A percentile compares a stretch with the other conserved stretches of the same genome.
These are phyloP conservation scores for Parasteatoda lunata DNA, from an alignment of 2,888 invertebrate genomes.

Conservation along the genomic window DNA sequence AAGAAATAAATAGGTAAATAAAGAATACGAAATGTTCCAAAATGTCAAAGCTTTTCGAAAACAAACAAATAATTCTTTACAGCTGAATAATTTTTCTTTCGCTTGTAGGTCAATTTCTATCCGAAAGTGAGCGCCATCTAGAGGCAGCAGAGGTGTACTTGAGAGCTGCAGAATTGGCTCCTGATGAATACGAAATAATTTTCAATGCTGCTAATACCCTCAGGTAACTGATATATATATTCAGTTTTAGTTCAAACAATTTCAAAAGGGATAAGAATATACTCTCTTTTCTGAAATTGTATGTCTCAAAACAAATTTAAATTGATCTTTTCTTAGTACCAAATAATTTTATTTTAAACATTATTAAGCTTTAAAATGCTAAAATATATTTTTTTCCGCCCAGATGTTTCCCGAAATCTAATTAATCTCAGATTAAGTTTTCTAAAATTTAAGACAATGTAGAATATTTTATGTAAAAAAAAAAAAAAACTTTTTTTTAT, in stretches of 20 bases:
- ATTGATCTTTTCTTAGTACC: not conserved
- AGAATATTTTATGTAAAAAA: too few species aligned
- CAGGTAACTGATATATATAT: constrained; percentile 75
- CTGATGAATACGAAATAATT: constrained; percentile 87
- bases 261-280: too few species aligned
- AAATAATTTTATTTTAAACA: not conserved
- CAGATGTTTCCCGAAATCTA: not conserved
- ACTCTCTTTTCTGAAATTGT: too few species aligned
- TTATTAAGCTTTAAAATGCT: not conserved
- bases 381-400: not conserved
- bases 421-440: too few species aligned
- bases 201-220: constrained; percentile 93
- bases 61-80: too few species aligned
- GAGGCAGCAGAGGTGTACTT: constrained; percentile 89
- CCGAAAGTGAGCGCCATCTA: constrained; percentile 83
- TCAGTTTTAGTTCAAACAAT: not conserved
- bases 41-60: too few species aligned
- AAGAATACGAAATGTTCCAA: too few species aligned
- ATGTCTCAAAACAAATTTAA: not conserved
- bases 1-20: too few species aligned
- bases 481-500: too few species aligned
- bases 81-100: too few species aligned
- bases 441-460: too few species aligned
- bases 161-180: constrained; percentile 85
- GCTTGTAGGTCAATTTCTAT: constrained; percentile 87